Base-by-base conservation (phyloP, 1,140 invertebrate genomes). In the Amyelois transitella region DNA sequence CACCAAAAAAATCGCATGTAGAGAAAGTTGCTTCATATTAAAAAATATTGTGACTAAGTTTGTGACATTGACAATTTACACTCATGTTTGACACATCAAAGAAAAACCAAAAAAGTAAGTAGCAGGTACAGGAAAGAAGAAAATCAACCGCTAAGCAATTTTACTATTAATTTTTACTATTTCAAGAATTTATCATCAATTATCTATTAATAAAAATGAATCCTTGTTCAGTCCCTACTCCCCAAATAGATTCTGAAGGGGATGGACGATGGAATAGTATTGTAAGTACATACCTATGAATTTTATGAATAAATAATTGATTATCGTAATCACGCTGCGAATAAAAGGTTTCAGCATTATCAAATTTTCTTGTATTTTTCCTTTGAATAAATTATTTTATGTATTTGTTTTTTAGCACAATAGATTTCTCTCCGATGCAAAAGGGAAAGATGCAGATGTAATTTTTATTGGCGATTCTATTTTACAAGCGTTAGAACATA, bases 381-480 rank as follows among this genome's bases (percentile, higher is more conserved):
- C n/a, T n/a, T n/a, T n/a, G n/a, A n/a, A n/a, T n/a, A n/a, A n/a
- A n/a, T n/a, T n/a, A n/a, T n/a, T n/a, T n/a, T n/a, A n/a, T 22
- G 20, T 48, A 14, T 2, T 48, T 2, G 10, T 60, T 62, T 90
- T 92, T 55, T 82, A 96, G 95, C 96, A 97, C 82, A 92, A 94
- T 58, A 90, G 94, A 54, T 97, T 96, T 81, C 82, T 96, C 28
- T 90, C 90, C 25, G 94, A 97, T 83, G 93, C 94, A 7, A 92
- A 93, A 77, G 94, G 95, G 66, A 94, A 94, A 83, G 96, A 97
- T 88, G 95, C 95, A 25, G 96, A 97, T 76, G 94, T 98, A n/a
- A 90, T 97, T 53, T 96, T 97, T 73, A 91, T 97, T 44, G 96
- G 96, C 6, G 96, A 97, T 88, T 96, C 95, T 43, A 91, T 96